Evolutionary conservation across 2,113 vertebrate genomes (phyloP).

Genomic region (Urocitellus parryii): DNA sequence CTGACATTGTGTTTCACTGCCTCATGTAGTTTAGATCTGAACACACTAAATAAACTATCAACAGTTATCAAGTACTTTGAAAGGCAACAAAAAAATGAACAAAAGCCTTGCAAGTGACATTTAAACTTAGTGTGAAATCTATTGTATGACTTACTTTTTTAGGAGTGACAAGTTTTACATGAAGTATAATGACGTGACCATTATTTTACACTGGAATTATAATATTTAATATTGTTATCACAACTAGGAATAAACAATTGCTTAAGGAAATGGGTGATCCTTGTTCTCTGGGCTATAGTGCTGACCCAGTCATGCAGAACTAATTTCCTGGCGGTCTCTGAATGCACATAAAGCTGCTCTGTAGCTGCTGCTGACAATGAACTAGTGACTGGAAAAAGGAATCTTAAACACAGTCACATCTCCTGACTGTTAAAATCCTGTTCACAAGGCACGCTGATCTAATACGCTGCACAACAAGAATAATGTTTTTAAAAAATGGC

Average conservation of each 20-base stretch:
- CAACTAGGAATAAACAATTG: constrained; percentile 88
- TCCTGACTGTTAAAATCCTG: constrained; percentile 90
- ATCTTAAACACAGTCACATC: constrained; percentile 92
- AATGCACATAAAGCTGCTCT: constrained; percentile 90
- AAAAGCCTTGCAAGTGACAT: background rate
- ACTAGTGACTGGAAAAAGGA: constrained; percentile 90
- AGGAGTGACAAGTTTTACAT: constrained; percentile 46
- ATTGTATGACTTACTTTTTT: constrained; percentile 36
- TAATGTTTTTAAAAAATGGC: constrained; percentile 59
- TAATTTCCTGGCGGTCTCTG: constrained; percentile 91
- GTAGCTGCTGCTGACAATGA: constrained; percentile 90
- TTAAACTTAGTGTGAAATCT: background rate
- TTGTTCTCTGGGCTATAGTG: constrained; percentile 82
- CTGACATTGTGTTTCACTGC: constrained; percentile 61
- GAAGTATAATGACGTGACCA: constrained; percentile 6
- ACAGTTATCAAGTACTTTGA: constrained; percentile 48
- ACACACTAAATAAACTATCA: constrained; percentile 64
- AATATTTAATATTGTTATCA: constrained; percentile 86
- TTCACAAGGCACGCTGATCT: constrained; percentile 86
- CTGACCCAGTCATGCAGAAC: constrained; percentile 89
- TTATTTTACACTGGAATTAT: constrained; percentile 68
- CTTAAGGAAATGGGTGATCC: constrained; percentile 85
- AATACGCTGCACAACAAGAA: constrained; percentile 79
- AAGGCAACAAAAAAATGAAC: constrained; percentile 11
- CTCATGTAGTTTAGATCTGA: constrained; percentile 50